Evolutionary conservation across 1,140 invertebrate species (phyloP).

Genomic region (Saccostrea cuccullata): DNA sequence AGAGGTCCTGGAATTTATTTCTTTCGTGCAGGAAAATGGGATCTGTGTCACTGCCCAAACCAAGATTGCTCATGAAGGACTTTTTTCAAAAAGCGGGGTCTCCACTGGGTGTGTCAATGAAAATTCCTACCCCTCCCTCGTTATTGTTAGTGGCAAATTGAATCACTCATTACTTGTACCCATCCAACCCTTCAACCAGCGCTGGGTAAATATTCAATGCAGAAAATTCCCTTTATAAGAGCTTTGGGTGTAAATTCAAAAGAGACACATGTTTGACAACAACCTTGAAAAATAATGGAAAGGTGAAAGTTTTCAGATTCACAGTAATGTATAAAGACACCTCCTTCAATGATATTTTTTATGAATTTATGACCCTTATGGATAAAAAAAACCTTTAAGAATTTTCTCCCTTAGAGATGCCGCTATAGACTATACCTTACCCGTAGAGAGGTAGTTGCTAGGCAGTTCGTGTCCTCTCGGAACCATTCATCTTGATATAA

Average conservation of each 20-base stretch:
- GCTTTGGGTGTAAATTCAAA: not conserved
- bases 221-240: not conserved
- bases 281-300: not conserved
- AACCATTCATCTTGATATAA: conserved; percentile 23
- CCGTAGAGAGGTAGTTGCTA: conserved; percentile 53
- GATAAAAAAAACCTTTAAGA: not conserved
- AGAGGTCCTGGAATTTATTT: not conserved
- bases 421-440: not conserved
- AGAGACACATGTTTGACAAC: not conserved
- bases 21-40: not conserved
- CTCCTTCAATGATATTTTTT: not conserved
- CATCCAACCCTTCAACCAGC: not conserved
- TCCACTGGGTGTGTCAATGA: conserved; percentile 12
- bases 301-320: not conserved
- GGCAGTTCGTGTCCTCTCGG: conserved; percentile 45
- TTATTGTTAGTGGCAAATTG: not conserved
- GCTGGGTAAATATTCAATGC: not conserved
- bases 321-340: not conserved
- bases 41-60: not conserved
- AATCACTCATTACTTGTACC: conserved; percentile 9
- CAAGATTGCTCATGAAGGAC: not conserved
- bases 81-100: not conserved
- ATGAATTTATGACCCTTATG: not conserved
- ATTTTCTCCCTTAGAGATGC: not conserved
- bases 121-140: not conserved